Conservation (phyloP, 2,113 vertebrate genomes). For the Pluvialis apricaria region DNA sequence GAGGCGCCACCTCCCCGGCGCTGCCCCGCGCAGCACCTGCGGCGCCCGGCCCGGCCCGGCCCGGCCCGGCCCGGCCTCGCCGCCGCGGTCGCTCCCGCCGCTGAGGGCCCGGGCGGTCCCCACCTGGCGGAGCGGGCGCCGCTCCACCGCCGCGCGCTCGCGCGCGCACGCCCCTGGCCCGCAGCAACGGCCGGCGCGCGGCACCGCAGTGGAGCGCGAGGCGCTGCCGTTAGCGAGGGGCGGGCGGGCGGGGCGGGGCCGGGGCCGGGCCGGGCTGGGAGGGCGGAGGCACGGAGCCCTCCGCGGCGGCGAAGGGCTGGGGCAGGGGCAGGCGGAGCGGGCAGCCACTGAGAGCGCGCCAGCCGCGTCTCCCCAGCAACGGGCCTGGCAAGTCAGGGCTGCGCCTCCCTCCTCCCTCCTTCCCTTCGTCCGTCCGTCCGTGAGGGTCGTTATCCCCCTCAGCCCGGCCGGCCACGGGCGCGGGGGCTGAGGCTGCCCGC, state of each 20-base stretch:
- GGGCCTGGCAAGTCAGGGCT: slow-evolving; percentile 28
- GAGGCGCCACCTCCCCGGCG: neutral
- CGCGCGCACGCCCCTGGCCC: neutral
- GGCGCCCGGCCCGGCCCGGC: neutral
- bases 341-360: slow-evolving; percentile 27
- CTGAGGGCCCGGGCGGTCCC: no score
- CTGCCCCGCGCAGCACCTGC: neutral
- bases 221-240: neutral
- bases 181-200: neutral
- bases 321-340: neutral
- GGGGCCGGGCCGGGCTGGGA: neutral
- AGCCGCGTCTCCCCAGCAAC: slow-evolving; percentile 61
- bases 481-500: neutral
- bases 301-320: neutral
- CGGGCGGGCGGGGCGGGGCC: neutral
- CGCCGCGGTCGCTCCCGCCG: neutral
- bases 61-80: neutral
- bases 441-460: neutral
- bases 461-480: neutral
- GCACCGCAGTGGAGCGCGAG: neutral
- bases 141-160: no score
- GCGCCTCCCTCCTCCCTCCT: slow-evolving; percentile 1
- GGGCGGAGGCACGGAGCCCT: neutral
- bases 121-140: neutral
- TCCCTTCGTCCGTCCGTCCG: neutral